phyloP scores from a whole-genome alignment of 2,888 invertebrate species.

The Luperina nickerlii region DNA sequence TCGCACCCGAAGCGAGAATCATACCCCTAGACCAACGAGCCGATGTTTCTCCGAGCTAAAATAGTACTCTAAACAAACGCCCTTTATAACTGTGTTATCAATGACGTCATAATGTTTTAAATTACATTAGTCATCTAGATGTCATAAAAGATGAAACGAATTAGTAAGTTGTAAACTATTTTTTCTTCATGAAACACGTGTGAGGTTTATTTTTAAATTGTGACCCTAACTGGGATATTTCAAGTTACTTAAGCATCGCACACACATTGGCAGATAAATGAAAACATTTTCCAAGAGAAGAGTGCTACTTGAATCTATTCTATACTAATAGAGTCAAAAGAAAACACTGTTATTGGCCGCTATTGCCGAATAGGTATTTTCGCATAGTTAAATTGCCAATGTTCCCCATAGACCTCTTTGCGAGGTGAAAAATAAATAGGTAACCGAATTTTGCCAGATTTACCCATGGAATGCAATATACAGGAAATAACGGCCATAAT shows the following conservation, averaged over 20 bases:
- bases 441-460: slow-evolving; percentile 89
- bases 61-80: slow-evolving; percentile 63
- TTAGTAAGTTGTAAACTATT: slow-evolving; percentile 21
- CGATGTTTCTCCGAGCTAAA: slow-evolving; percentile 64
- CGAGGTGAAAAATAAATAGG: slow-evolving; percentile 69
- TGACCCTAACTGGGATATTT: slow-evolving; percentile 1
- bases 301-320: slow-evolving; percentile 69
- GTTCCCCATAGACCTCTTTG: slow-evolving; percentile 74
- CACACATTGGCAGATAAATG: slow-evolving; percentile 35
- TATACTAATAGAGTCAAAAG: slow-evolving; percentile 77
- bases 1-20: slow-evolving; percentile 91
- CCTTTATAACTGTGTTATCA: slow-evolving; percentile 54
- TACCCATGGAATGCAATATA: slow-evolving; percentile 79
- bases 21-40: slow-evolving; percentile 91
- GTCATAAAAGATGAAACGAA: slow-evolving; percentile 30
- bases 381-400: slow-evolving; percentile 78
- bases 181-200: slow-evolving; percentile 4
- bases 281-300: slow-evolving; percentile 59
- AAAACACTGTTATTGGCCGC: slow-evolving; percentile 82
- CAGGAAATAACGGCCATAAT: slow-evolving; percentile 89
- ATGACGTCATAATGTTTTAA: slow-evolving; percentile 63
- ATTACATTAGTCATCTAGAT: slow-evolving; percentile 43
- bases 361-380: slow-evolving; percentile 82
- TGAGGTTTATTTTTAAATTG: not conserved
- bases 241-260: slow-evolving; percentile 37